Evolutionary conservation across 1,140 invertebrate species (phyloP), one percentile per base, ranked within the genome.

Genomic region (Hesperophylax magnus): DNA sequence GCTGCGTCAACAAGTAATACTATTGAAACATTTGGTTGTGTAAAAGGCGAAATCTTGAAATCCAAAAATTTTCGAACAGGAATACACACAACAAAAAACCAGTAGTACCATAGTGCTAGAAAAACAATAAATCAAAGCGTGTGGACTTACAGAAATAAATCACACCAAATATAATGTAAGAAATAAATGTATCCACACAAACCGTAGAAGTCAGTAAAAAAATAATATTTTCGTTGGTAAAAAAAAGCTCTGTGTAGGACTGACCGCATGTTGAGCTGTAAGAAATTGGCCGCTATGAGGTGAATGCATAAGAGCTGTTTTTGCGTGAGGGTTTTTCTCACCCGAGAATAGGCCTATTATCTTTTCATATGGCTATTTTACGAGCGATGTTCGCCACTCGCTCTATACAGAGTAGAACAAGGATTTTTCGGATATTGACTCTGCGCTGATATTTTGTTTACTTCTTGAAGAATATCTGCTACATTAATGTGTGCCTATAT

Each of bases 311-410:
- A 56, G 52, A 47, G 52, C 20, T 69, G 61, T 78, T 78, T 78
- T 78, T 54, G 61, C 52, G 22, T 69, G 77, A 34, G 24, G 27
- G 22, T 76, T 75, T 58, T 58, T 17, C 54, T 47, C 72, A 58
- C 27, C 18, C 72, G 56, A 31, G 27, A 56, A 60, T 39, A 71
- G 63, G 61, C 20, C 61, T 69, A 69, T 78, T 78, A 78, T 78
- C 61, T 78, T 78, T 78, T 78, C 58, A 78, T 78, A 52, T 63
- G 69, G 77, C 52, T 54, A 69, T 69, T 78, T 78, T 78, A 78
- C 77, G 77, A 78, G 77, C 77, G 52, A 78, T 69, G 63, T 56
- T 78, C 69, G 77, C 61, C 61, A 69, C 77, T 78, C 20, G 61
- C 53, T 56, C 52, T 78, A 54, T 69, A 63, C 71, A 69, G 77